Conservation (phyloP, 1,140 invertebrate genomes). For the Parapsyche elsis region DNA sequence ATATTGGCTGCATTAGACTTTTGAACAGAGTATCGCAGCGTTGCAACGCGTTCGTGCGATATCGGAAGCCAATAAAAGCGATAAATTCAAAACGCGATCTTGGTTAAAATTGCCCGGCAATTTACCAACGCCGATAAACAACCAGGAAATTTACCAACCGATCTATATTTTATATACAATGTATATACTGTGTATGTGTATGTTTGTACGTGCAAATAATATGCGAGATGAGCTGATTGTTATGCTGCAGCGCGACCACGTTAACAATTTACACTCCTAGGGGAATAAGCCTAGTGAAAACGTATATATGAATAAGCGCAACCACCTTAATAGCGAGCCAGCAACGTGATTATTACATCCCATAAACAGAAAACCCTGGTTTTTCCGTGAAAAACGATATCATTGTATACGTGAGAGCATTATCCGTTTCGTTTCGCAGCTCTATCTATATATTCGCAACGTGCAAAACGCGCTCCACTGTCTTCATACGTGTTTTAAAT, state of each 20-base stretch:
- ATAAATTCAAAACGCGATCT: too few relatives aligned
- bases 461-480: too few relatives aligned
- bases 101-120: too few relatives aligned
- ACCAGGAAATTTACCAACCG: background rate
- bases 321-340: background rate
- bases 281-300: constrained; percentile 11
- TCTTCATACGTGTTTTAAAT: too few relatives aligned
- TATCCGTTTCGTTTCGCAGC: constrained; percentile 9
- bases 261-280: constrained; percentile 33
- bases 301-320: background rate
- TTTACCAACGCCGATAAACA: too few relatives aligned
- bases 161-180: background rate
- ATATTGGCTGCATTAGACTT: too few relatives aligned
- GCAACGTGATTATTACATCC: background rate
- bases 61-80: too few relatives aligned
- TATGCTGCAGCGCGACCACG: constrained; percentile 29
- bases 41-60: too few relatives aligned
- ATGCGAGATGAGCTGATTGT: constrained; percentile 8
- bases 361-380: background rate
- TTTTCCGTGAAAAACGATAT: constrained; percentile 1
- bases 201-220: background rate
- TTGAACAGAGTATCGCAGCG: too few relatives aligned
- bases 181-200: background rate
- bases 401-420: background rate
- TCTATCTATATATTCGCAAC: background rate